Conservation (phyloP, 2,797 vertebrate species). For the Chiloscyllium punctatum region DNA sequence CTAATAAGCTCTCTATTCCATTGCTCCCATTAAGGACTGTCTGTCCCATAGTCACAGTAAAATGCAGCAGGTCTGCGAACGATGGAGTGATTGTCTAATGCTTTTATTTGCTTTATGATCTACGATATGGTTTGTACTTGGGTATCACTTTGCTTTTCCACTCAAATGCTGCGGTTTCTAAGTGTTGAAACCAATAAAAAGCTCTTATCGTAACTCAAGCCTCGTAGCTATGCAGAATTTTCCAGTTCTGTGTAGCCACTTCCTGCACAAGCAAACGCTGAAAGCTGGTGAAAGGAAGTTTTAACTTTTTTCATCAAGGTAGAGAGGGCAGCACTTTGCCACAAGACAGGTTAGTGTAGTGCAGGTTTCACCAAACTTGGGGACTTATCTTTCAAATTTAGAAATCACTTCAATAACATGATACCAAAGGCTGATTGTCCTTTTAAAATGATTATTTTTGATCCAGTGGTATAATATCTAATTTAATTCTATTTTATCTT, state of each 20-base stretch:
- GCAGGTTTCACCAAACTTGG: neutral
- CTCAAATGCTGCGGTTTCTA: conserved; percentile 1
- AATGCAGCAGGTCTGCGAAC: neutral
- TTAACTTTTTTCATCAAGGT: conserved; percentile 18
- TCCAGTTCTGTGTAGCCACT: conserved; percentile 35
- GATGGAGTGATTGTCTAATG: neutral
- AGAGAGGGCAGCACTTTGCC: neutral
- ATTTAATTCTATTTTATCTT: too few relatives aligned
- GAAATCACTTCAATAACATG: conserved; percentile 25
- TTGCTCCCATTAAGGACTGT: neutral
- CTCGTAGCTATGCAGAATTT: conserved; percentile 21
- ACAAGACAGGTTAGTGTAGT: conserved; percentile 22
- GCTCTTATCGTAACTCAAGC: conserved; percentile 26
- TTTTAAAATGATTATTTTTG: neutral
- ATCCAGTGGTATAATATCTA: neutral
- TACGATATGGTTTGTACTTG: conserved; percentile 5
- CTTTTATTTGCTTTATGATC: conserved; percentile 22
- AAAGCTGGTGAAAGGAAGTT: conserved; percentile 34
- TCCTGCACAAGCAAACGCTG: conserved; percentile 30
- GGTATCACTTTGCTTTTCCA: conserved; percentile 26
- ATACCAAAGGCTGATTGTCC: neutral
- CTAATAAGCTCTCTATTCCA: neutral
- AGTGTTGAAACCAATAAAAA: conserved; percentile 34
- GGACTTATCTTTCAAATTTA: neutral
- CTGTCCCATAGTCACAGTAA: neutral